Percentiles rank a stretch among this genome's conserved stretches.
phyloP scores from a whole-genome alignment of 2,113 vertebrate genomes.

The Brachyhypopomus gauderio region DNA sequence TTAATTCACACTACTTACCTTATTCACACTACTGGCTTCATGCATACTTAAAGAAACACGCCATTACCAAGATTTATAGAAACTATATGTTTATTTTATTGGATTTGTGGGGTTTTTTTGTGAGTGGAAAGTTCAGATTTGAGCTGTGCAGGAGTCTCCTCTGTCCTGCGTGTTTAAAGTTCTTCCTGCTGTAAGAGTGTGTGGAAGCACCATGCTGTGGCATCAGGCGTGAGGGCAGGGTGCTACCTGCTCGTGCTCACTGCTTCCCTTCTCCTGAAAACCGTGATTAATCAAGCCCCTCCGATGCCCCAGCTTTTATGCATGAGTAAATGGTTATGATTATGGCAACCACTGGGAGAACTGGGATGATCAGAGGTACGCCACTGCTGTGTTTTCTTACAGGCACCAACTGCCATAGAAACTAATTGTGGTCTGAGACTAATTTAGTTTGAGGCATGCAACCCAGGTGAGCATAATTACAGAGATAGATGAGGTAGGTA shows the following conservation, averaged over 20 bases:
- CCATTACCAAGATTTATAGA: background rate
- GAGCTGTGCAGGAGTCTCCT: background rate
- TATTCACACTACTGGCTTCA: background rate
- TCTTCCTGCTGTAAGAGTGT: too few relatives aligned
- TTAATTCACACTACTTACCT: constrained; percentile 19
- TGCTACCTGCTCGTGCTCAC: background rate
- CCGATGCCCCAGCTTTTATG: constrained; percentile 42
- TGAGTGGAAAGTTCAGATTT: background rate
- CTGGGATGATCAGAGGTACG: background rate
- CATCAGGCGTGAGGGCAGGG: background rate
- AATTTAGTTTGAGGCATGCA: constrained; percentile 42
- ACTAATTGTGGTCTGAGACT: constrained; percentile 37
- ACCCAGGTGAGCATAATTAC: constrained; percentile 48
- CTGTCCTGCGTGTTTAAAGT: background rate
- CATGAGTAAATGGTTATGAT: constrained; percentile 48
- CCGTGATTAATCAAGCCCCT: constrained; percentile 37
- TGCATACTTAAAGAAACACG: background rate
- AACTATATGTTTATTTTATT: background rate
- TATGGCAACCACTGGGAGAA: constrained; percentile 25
- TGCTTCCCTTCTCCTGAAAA: constrained; percentile 14
- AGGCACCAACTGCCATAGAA: background rate
- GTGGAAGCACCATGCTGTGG: background rate
- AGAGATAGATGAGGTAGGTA: constrained; percentile 52
- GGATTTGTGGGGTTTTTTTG: background rate
- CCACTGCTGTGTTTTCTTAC: constrained; percentile 15